Percentiles rank a stretch among this genome's conserved stretches.
Evolutionary conservation across 2,797 vertebrate genomes (phyloP).

Genomic region (Pseudochromis fuscus): DNA sequence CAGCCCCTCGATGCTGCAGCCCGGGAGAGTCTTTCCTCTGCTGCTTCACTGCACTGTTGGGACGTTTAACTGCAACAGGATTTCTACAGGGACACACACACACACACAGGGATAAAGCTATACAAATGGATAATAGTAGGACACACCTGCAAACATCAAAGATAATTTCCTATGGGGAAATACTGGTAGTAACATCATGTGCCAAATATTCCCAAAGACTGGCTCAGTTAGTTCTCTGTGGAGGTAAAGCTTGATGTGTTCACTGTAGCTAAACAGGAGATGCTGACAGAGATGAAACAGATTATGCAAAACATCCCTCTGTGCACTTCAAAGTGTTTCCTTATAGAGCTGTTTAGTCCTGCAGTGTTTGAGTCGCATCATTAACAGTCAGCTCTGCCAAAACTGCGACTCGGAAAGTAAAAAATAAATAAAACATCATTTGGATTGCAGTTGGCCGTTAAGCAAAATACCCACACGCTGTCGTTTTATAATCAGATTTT

Average conservation of each 20-base stretch:
- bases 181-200: neutral
- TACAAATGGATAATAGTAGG: neutral
- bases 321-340: conserved; percentile 53
- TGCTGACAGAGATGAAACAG: conserved; percentile 22
- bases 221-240: conserved; percentile 21
- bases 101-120: neutral
- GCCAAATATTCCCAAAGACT: neutral
- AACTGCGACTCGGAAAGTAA: conserved; percentile 7
- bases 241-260: conserved; percentile 1
- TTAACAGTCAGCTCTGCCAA: conserved; percentile 10
- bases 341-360: conserved; percentile 5
- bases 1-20: conserved; percentile 88
- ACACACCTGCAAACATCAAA: conserved; percentile 9
- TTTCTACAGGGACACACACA: conserved; percentile 81
- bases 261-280: neutral
- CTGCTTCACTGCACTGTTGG: conserved; percentile 89
- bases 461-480: neutral
- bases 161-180: conserved; percentile 16
- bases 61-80: conserved; percentile 89
- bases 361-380: neutral
- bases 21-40: conserved; percentile 91
- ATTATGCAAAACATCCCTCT: conserved; percentile 49
- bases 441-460: neutral
- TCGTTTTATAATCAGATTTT: neutral
- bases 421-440: neutral